These are phyloP conservation scores for Tonatia bakeri DNA, from an alignment of 2,113 vertebrate genomes.

Conservation along the genomic window DNA sequence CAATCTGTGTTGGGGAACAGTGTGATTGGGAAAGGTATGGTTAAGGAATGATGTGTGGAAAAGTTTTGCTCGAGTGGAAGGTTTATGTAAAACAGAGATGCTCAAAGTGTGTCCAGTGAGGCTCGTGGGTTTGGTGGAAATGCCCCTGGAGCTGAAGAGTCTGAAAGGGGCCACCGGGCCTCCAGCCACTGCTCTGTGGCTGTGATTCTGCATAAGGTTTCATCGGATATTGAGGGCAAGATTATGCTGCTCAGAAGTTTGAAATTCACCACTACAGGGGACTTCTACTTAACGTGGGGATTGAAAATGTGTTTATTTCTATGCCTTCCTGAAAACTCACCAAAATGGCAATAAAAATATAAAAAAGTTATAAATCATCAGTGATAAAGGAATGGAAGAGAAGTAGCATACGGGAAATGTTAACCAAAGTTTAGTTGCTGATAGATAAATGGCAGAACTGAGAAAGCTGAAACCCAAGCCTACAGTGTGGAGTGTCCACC, in stretches of 20 bases:
- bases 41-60: not conserved
- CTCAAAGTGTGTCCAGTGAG: not conserved
- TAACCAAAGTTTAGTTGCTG: not conserved
- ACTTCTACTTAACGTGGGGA: not conserved
- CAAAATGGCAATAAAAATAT: not conserved
- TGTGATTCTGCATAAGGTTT: not conserved
- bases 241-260: not conserved
- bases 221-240: not conserved
- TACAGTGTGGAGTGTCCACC: not conserved
- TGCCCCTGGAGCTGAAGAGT: not conserved
- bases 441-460: not conserved
- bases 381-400: not conserved
- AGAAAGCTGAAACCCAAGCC: not conserved
- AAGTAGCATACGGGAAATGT: not conserved
- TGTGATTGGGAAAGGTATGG: not conserved
- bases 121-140: not conserved
- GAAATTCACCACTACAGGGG: not conserved
- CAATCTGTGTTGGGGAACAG: not conserved
- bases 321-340: not conserved
- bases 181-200: not conserved
- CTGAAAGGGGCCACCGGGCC: too few species aligned
- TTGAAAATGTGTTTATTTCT: conserved; percentile 22
- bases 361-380: not conserved
- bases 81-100: not conserved
- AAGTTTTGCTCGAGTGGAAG: not conserved